Evolutionary conservation across 2,113 vertebrate species (phyloP).

Genomic region (Misgurnus anguillicaudatus): DNA sequence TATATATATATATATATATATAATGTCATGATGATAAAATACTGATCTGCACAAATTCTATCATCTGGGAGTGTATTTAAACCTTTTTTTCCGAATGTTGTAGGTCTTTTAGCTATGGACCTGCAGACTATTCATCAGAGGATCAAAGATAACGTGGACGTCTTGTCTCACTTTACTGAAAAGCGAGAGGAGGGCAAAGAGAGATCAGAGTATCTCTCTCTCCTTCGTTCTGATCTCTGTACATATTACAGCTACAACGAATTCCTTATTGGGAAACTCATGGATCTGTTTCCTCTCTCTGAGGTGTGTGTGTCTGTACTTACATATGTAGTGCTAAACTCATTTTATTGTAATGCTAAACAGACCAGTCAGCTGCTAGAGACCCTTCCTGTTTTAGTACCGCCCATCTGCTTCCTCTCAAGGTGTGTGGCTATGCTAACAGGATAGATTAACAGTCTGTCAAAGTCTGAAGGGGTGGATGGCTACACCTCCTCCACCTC

Average conservation of each 20-base stretch:
- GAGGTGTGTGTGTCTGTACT: constrained; percentile 76
- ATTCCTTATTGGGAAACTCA: constrained; percentile 85
- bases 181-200: constrained; percentile 85
- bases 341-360: background rate
- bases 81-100: background rate
- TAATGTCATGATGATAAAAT: background rate
- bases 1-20: too few species aligned
- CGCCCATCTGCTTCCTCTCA: constrained; percentile 70
- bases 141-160: constrained; percentile 92
- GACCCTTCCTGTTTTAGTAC: constrained; percentile 84
- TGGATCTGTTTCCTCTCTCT: constrained; percentile 89
- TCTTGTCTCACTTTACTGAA: constrained; percentile 83
- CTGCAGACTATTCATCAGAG: constrained; percentile 86
- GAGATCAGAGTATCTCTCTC: constrained; percentile 81
- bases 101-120: constrained; percentile 79
- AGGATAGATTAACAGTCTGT: constrained; percentile 82
- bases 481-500: constrained; percentile 69
- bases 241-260: constrained; percentile 93
- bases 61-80: background rate
- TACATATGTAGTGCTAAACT: background rate
- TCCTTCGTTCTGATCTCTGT: constrained; percentile 86
- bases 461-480: constrained; percentile 80
- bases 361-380: background rate
- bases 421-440: constrained; percentile 86
- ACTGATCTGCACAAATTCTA: background rate